Evolutionary conservation across 2,888 invertebrate genomes (phyloP).

Genomic region (Sesia apiformis): DNA sequence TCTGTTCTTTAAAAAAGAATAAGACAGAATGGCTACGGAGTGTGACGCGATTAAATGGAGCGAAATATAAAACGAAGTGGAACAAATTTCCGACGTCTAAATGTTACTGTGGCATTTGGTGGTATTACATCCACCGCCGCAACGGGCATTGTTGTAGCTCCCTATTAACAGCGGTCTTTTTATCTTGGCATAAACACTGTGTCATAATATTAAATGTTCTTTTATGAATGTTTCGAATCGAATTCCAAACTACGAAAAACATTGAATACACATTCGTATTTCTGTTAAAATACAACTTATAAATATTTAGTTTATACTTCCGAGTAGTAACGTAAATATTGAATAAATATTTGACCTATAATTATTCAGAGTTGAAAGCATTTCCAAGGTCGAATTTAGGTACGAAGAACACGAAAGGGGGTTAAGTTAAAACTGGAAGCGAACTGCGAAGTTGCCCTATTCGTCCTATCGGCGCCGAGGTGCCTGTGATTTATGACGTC

Average conservation of each 20-base stretch:
- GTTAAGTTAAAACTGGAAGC: background rate
- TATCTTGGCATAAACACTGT: background rate
- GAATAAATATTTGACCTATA: background rate
- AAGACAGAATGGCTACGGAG: slow-evolving; percentile 6
- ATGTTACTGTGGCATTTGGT: slow-evolving; percentile 17
- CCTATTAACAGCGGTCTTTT: background rate
- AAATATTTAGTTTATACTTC: background rate
- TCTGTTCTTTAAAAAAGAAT: background rate
- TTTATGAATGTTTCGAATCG: background rate
- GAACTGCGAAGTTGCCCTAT: background rate
- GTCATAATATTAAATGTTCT: background rate
- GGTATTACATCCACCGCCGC: background rate
- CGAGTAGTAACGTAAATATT: background rate
- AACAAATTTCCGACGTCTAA: slow-evolving; percentile 29
- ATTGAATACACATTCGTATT: background rate
- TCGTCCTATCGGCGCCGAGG: slow-evolving; percentile 12
- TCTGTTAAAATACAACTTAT: background rate
- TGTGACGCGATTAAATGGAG: slow-evolving; percentile 35
- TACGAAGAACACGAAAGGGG: background rate
- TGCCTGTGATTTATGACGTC: slow-evolving; percentile 40
- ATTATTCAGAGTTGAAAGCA: background rate
- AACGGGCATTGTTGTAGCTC: background rate
- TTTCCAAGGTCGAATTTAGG: background rate
- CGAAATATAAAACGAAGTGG: slow-evolving; percentile 47
- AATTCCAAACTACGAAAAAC: background rate